Percentiles rank a stretch among this genome's conserved stretches.
Evolutionary conservation across 2,113 vertebrate species (phyloP).

Genomic region (Acrocephalus arundinaceus): DNA sequence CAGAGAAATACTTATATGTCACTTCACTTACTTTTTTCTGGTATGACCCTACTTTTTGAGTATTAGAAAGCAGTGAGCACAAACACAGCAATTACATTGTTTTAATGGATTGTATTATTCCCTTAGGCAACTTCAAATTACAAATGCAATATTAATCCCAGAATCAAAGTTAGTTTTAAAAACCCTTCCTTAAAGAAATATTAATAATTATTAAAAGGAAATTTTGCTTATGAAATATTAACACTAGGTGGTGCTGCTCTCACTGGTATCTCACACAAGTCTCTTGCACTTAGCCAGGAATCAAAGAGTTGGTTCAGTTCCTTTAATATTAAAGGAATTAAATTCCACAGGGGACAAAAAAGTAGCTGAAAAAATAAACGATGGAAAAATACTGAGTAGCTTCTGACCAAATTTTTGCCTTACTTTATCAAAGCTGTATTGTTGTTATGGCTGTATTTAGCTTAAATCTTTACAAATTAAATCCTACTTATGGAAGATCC

Average conservation of each 20-base stretch:
- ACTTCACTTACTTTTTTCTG: not conserved
- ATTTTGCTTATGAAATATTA: not conserved
- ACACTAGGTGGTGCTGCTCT: constrained; percentile 76
- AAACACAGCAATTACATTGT: not conserved
- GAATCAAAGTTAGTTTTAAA: not conserved
- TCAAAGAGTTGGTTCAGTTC: not conserved
- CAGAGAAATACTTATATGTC: not conserved
- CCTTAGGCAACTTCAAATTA: not conserved
- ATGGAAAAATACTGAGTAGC: not conserved
- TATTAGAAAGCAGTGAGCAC: not conserved
- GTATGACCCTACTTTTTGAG: not conserved
- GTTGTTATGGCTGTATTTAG: not conserved
- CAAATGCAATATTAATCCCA: not conserved
- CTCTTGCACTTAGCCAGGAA: not conserved
- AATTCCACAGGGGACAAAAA: not conserved
- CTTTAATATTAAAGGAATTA: not conserved
- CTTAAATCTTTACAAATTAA: not conserved
- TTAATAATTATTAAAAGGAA: not conserved
- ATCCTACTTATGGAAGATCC: not conserved
- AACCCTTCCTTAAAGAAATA: not conserved
- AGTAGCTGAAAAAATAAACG: not conserved
- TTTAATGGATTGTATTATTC: not conserved
- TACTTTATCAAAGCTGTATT: not conserved
- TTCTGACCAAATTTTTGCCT: not conserved
- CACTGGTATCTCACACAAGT: constrained; percentile 12